Evolutionary conservation across 2,888 invertebrate genomes (phyloP), one percentile per base, ranked within the genome.

Genomic region (Thymelicus sylvestris): DNA sequence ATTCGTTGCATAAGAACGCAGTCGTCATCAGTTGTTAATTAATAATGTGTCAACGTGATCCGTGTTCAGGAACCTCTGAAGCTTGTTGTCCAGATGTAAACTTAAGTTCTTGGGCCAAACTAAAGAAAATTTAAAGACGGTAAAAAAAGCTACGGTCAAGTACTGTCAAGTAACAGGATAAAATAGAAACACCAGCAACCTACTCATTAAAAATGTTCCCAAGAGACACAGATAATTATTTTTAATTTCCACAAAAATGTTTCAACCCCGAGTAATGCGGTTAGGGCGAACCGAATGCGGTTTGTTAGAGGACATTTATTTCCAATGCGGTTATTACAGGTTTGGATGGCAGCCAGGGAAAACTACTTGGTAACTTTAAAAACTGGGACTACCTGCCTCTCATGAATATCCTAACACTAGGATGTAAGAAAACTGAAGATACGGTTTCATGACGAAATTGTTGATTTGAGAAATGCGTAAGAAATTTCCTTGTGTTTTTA

Each of bases 311-410:
- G 83, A 85, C 83, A 83, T 86, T 87, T 86, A 84, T 86, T 83
- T 85, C 86, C 87, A 83, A 87, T 83, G 82, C 80, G 79, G 83
- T 88, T 86, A 86, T 88, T 87, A 84, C 85, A 76, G 77, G 77
- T 78, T 78, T 90, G 90, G 90, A 84, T 78, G 67, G 57, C 24
- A 69, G 88, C 90, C 90, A 90, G 77, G 79, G 70, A 77, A 79
- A 83, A 83, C 81, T 84, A 84, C 85, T 88, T 86, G 57, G 31
- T 57, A 83, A 80, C 79, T 85, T 83, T 83, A 79, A 83, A 86
- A 86, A 84, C 83, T 82, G 81, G 75, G 79, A 79, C 81, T 89
- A 89, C 88, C 88, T 88, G 87, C 72, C 73, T 77, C 61, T 66
- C 70, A 66, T 71, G 70, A 66, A 71, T 71, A 71, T 64, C 50